phyloP scores from a whole-genome alignment of 2,888 invertebrate species.

The Trichopoda pennipes region DNA sequence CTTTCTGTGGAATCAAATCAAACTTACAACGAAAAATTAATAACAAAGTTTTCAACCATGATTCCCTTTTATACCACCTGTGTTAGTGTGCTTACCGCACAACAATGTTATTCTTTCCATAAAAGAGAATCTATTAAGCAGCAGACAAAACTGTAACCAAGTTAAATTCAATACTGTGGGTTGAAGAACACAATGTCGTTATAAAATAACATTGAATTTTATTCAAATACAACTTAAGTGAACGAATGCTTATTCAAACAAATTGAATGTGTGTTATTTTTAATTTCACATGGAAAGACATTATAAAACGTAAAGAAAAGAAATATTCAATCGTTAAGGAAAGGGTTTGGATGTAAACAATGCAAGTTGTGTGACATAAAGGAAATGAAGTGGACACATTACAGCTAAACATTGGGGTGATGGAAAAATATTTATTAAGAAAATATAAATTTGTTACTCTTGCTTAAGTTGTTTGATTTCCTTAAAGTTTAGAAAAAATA shows the following conservation, averaged over 20 bases:
- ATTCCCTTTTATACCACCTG: constrained; percentile 9
- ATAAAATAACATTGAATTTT: constrained; percentile 49
- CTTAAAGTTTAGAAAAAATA: too few species aligned
- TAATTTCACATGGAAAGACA: constrained; percentile 18
- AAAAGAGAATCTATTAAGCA: too few species aligned
- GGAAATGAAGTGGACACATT: constrained; percentile 18
- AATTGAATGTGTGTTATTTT: constrained; percentile 6
- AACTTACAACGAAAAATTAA: too few species aligned
- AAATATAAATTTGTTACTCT: not conserved
- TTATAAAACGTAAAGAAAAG: not conserved
- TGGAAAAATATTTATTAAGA: not conserved
- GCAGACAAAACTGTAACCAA: constrained; percentile 19
- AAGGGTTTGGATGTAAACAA: constrained; percentile 51
- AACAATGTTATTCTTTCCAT: too few species aligned
- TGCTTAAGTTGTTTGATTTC: not conserved
- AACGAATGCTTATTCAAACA: not conserved
- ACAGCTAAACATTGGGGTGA: constrained; percentile 17
- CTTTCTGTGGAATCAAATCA: too few species aligned
- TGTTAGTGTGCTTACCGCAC: not conserved
- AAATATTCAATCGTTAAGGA: constrained; percentile 24
- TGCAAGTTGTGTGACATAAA: constrained; percentile 25
- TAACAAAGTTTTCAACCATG: not conserved
- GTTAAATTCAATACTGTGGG: constrained; percentile 9
- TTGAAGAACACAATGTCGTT: constrained; percentile 50
- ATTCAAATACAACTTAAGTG: constrained; percentile 23